Base-by-base conservation (phyloP, 1,140 invertebrate species). In the Caerostris darwini region DNA sequence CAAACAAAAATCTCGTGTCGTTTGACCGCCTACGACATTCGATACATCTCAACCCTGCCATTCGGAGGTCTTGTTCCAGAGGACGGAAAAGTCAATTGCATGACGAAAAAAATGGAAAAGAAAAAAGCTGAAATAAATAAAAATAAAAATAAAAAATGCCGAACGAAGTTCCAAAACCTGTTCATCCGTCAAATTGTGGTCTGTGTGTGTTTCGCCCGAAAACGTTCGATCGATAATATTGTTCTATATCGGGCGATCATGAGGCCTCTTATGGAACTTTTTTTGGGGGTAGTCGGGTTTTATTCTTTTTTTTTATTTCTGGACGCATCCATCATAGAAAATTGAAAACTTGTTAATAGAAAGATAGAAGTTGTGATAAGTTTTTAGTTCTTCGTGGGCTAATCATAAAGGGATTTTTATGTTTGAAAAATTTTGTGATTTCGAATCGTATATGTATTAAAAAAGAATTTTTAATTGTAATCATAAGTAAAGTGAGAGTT, bases 21-120 rank as follows among this genome's bases (percentile, higher is more conserved):
- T 67, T 67, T 67, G 61, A 67, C 61, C 61, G 61, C 14, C 61
- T 12, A 67, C 61, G 61, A 17, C 61, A 67, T n/a, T 67, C 61
- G 61, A 67, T 67, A 67, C 34, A 67, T 17, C 17, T 67, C 61
- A 67, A 67, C 61, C 61, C 61, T 67, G 61, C 61, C 61, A 67
- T 67, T 67, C 17, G 61, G 61, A 14, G 61, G 14, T 67, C 61
- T 67, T 67, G 61, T 67, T 67, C 61, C 61, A 3, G 3, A 7
- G 61, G 61, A 67, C 61, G n/a, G 61, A 67, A 67, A 67, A 67
- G 61, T 67, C 61, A 67, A 67, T 67, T 67, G 61, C 61, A 67
- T 14, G 61, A 67, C 0, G 17, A 67, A 17, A 67, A 67, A 67
- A 17, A 67, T n/a, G n/a, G 17, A 8, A 67, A 67, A n/a, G 5